Evolutionary conservation across 2,888 invertebrate species (phyloP).

Genomic region (Asteroscopus sphinx): DNA sequence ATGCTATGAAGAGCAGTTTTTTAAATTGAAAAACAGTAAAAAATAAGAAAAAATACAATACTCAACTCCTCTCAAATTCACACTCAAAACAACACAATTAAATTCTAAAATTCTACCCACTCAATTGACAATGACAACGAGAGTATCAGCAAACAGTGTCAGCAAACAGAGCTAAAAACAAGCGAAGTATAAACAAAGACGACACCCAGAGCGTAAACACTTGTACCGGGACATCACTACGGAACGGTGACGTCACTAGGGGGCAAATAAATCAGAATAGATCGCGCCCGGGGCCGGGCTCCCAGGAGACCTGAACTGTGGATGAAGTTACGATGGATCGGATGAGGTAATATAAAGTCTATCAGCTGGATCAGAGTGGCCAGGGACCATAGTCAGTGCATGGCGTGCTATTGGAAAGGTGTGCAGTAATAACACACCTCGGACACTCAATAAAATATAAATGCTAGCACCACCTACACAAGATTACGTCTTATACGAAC

Average conservation of each 20-base stretch:
- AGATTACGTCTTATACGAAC: too few species aligned
- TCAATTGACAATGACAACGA: slow-evolving; percentile 40
- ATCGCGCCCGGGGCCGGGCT: slow-evolving; percentile 66
- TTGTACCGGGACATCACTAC: slow-evolving; percentile 57
- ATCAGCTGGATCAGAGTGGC: too few species aligned
- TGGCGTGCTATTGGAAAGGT: too few species aligned
- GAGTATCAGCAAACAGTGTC: slow-evolving; percentile 49
- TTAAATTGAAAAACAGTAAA: too few species aligned
- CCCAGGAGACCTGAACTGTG: slow-evolving; percentile 66
- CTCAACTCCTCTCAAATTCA: too few species aligned
- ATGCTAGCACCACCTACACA: too few species aligned
- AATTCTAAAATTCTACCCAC: slow-evolving; percentile 40
- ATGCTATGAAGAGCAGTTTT: too few species aligned
- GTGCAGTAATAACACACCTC: too few species aligned
- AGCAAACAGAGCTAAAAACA: slow-evolving; percentile 63
- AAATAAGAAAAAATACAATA: too few species aligned
- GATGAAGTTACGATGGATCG: slow-evolving; percentile 24
- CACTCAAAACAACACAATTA: slow-evolving; percentile 11
- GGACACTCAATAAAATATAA: too few species aligned
- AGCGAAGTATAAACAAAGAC: slow-evolving; percentile 73
- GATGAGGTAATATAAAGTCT: slow-evolving; percentile 42
- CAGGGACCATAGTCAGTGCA: too few species aligned
- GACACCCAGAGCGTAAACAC: slow-evolving; percentile 74
- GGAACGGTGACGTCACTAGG: slow-evolving; percentile 38
- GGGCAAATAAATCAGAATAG: slow-evolving; percentile 79